Base-by-base conservation (phyloP, 2,888 invertebrate genomes). In the Osmoderma eremita region DNA sequence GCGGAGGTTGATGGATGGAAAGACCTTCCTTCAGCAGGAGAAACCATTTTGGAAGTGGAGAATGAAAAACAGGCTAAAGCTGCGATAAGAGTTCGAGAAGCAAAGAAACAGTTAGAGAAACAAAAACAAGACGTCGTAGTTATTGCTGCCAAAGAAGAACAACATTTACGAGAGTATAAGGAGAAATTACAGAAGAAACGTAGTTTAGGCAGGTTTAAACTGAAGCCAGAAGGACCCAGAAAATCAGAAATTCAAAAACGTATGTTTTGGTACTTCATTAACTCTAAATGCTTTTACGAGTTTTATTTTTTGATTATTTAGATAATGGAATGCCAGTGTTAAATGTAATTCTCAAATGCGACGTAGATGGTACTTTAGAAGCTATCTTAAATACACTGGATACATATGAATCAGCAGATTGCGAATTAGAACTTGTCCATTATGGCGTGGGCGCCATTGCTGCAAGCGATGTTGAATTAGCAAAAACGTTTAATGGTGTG, bases 331-430 rank as follows among this genome's bases (percentile, higher is more conserved):
- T 74, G 81, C 71, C 84, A 83, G 67, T 63, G 12, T 67, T 82
- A 30, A 80, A 79, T 68, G 22, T 82, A 20, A 73, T 82, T 36
- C 86, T 90, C 71, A 86, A 81, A 90, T 93, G 93, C 18, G 99
- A 99, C 83, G 98, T 98, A 1, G 93, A 95, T 81, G 99, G 99
- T 0, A 96, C 97, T 0, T 90, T 98, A 48, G 98, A 99, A 81
- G 98, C 98, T 0, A 92, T 99, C 71, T 81, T 97, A 70, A 94
- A 98, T 79, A 91, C 95, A 8, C 79, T 99, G 63, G 93, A 92
- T 72, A 93, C 95, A 0, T 99, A 98, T 77, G 86, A 91, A 73
- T 87, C 86, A n/a, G 84, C 88, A 61, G 85, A 88, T 1, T 97
- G 97, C 75, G 86, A 88, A 50, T 84, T 99, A 12, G 91, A 95